A percentile compares a stretch with the other conserved stretches of the same genome.
These are phyloP conservation scores for Potamilus streckersoni DNA, from an alignment of 1,140 invertebrate species.

Conservation along the genomic window DNA sequence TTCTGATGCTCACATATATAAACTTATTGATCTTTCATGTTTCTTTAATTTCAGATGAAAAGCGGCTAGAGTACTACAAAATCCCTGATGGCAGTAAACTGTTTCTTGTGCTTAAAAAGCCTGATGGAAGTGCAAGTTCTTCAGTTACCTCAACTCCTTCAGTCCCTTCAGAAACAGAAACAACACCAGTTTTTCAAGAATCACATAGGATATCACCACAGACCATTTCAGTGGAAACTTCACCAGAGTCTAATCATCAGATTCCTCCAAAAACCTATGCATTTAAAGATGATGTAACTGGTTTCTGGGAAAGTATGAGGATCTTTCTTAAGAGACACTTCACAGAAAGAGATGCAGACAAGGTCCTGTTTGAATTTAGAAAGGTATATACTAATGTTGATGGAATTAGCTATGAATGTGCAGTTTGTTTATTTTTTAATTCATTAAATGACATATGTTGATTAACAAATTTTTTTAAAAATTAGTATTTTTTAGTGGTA, in stretches of 20 bases:
- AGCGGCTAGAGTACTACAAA: conserved; percentile 56
- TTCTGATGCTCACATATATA: too few species aligned
- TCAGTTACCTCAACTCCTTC: conserved; percentile 27
- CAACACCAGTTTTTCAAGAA: conserved; percentile 4
- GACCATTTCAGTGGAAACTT: not conserved
- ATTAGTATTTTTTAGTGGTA: too few species aligned
- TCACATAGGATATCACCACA: conserved; percentile 9
- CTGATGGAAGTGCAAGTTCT: conserved; percentile 24
- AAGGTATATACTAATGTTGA: conserved; percentile 46
- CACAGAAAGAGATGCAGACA: conserved; percentile 57
- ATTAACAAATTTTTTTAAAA: too few species aligned
- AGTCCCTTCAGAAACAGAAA: conserved; percentile 9
- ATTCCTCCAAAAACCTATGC: conserved; percentile 11
- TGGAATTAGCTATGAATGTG: not conserved
- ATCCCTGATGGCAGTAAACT: conserved; percentile 60
- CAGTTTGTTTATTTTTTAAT: too few species aligned
- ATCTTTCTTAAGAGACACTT: conserved; percentile 62
- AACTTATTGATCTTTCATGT: too few species aligned
- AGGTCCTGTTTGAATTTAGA: conserved; percentile 63
- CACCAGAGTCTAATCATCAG: not conserved
- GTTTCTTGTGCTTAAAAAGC: conserved; percentile 57
- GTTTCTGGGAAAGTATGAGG: conserved; percentile 58
- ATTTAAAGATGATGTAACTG: conserved; percentile 22
- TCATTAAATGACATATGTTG: too few species aligned
- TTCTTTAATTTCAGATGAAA: conserved; percentile 53